These are phyloP conservation scores for Cynocephalus volans DNA, from an alignment of 2,113 vertebrate species.

Conservation along the genomic window DNA sequence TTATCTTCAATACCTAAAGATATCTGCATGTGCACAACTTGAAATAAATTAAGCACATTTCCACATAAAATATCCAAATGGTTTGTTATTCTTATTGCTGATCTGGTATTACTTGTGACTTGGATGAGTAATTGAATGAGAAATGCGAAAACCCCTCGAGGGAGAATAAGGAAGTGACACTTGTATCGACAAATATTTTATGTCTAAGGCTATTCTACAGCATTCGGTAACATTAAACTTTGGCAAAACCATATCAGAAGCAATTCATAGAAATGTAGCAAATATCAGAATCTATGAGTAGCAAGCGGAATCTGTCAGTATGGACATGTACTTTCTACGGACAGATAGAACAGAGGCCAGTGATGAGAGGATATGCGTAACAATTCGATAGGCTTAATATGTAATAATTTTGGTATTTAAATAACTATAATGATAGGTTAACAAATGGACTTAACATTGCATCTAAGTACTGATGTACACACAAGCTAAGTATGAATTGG, in stretches of 20 bases:
- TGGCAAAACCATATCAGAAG: neutral
- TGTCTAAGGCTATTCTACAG: neutral
- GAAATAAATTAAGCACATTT: conserved; percentile 2
- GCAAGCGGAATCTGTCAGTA: neutral
- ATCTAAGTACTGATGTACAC: neutral
- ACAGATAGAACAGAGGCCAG: neutral
- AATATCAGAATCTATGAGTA: neutral
- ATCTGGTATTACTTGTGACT: neutral
- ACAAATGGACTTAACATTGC: neutral
- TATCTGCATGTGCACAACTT: neutral
- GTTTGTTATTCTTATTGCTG: neutral
- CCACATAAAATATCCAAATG: neutral
- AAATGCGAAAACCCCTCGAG: neutral
- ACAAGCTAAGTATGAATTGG: neutral
- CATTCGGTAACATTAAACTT: neutral
- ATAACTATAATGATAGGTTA: neutral
- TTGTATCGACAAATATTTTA: neutral
- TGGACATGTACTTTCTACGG: too few relatives aligned
- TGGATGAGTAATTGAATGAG: neutral
- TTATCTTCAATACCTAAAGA: neutral
- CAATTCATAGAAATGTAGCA: neutral
- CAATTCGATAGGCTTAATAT: neutral
- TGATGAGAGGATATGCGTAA: neutral
- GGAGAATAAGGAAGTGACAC: neutral
- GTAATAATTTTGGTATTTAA: neutral